phyloP scores from a whole-genome alignment of 2,113 vertebrate genomes.

The Cisticola juncidis region DNA sequence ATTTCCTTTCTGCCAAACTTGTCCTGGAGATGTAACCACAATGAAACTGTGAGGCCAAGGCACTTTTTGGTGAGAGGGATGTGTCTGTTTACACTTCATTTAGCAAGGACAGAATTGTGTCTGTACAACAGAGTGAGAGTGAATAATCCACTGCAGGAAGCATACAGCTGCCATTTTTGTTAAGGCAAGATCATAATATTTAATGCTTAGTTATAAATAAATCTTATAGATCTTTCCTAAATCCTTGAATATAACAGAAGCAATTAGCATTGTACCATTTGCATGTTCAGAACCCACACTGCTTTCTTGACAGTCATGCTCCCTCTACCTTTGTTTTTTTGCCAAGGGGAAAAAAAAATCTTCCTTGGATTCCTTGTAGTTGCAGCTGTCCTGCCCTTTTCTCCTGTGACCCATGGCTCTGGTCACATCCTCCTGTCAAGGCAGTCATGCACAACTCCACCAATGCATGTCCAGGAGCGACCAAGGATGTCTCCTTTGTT shows the following conservation, averaged over 20 bases:
- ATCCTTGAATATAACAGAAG: not conserved
- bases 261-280: not conserved
- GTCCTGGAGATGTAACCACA: not conserved
- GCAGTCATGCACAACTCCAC: not conserved
- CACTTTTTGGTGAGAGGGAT: not conserved
- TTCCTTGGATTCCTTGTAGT: not conserved
- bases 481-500: not conserved
- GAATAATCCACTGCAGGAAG: not conserved
- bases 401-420: not conserved
- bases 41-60: not conserved
- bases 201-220: not conserved
- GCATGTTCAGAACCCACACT: not conserved
- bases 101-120: not conserved
- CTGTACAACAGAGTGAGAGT: not conserved
- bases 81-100: not conserved
- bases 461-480: accelerated
- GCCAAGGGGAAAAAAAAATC: not conserved
- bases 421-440: not conserved
- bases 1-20: not conserved
- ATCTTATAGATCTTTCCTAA: not conserved
- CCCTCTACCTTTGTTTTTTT: not conserved
- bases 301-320: not conserved
- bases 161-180: not conserved
- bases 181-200: not conserved
- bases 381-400: not conserved